Base-by-base conservation (phyloP, 1,140 invertebrate species). In the Zaprionus ornatus region DNA sequence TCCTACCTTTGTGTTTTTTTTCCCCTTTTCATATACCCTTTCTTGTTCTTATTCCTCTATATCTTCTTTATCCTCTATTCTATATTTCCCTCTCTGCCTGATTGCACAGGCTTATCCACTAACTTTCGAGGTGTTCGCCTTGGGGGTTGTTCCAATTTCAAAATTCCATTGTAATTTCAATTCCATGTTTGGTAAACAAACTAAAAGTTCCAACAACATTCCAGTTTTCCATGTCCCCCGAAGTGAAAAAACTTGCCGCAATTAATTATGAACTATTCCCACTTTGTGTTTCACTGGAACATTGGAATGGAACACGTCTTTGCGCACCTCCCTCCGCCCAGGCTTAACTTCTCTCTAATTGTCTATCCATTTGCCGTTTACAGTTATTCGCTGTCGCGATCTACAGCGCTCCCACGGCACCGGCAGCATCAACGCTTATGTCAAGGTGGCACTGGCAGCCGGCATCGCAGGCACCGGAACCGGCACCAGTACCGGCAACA, bases 381-480 rank as follows among this genome's bases (percentile, higher is more conserved):
- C 56, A 94, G 93, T 94, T 77, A 92, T 94, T 67, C 91, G 93
- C 27, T 94, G 93, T 69, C 86, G 91, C 45, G 93, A 94, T 67
- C 68, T 94, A 29, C 91, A 90, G 57, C 91, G 93, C 40, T 57
- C 82, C 0, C 92, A 93, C 70, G 92, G 91, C 59, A 80, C 83
- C 60, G 83, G 88, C 62, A 86, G 79, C 64, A 79, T 94, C 12
- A 94, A 94, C 80, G 93, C 93, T 32, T 94, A 94, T 77, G 93
- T 94, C n/a, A 94, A 94, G 70, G 91, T 92, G 57, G 79, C 91
- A 0, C 60, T 92, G 56, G 40, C 63, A 17, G 59, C 70, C 21
- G 66, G 42, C 55, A 21, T 19, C 56, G 10, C 29, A 3, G 35
- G 40, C 54, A 59, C 45, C 61, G 21, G 19, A 32, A 54, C 15